A percentile compares a stretch with the other conserved stretches of the same genome.
phyloP scores from a whole-genome alignment of 2,113 vertebrate species.

The Azemiops feae region DNA sequence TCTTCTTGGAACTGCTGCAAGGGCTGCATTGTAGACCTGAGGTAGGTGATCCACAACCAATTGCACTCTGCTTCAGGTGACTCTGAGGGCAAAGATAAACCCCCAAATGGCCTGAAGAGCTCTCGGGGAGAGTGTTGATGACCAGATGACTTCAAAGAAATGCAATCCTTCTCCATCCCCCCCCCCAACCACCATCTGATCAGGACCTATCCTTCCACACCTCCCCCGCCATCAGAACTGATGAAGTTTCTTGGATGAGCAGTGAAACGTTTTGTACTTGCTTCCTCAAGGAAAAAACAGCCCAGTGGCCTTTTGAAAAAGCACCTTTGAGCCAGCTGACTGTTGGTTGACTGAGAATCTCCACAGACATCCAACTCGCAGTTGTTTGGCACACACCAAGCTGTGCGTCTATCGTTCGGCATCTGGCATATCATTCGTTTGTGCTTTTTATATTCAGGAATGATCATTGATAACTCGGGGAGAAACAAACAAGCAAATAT shows the following conservation, averaged over 20 bases:
- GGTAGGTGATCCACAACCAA: background rate
- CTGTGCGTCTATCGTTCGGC: background rate
- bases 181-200: background rate
- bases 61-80: background rate
- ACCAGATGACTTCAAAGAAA: background rate
- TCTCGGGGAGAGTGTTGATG: background rate
- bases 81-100: background rate
- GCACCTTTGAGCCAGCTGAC: no score
- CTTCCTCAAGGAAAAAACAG: no score
- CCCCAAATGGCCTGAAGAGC: background rate
- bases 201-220: background rate
- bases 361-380: background rate
- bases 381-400: background rate
- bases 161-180: background rate
- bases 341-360: background rate
- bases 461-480: background rate
- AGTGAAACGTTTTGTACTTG: background rate
- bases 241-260: background rate
- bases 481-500: background rate
- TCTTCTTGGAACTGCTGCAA: background rate
- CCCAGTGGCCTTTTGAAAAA: no score
- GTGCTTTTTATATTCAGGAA: background rate
- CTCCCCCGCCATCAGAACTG: background rate
- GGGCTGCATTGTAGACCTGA: background rate
- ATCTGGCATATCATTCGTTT: background rate